Evolutionary conservation across 1,140 invertebrate genomes (phyloP).

Genomic region (Drosophila pectinifera): DNA sequence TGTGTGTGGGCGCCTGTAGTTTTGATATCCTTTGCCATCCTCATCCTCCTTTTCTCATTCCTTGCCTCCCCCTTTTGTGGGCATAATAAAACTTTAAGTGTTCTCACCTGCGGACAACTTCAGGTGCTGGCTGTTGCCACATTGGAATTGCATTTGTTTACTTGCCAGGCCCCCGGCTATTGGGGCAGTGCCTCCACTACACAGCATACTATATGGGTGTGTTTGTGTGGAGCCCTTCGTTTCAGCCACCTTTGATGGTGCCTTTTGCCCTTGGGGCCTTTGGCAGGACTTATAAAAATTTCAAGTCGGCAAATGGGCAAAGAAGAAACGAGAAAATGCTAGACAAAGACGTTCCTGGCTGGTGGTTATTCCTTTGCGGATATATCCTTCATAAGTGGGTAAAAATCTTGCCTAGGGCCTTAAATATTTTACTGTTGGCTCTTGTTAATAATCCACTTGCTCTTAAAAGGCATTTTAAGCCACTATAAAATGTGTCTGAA

Average conservation of each 20-base stretch:
- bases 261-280: conserved; percentile 39
- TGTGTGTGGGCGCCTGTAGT: conserved; percentile 34
- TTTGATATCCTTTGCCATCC: conserved; percentile 37
- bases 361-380: conserved; percentile 33
- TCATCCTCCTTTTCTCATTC: neutral
- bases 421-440: neutral
- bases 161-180: conserved; percentile 62
- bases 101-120: conserved; percentile 64
- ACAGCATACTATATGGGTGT: neutral
- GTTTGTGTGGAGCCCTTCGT: conserved; percentile 10
- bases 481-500: neutral
- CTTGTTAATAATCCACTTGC: neutral
- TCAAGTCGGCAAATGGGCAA: conserved; percentile 44
- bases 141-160: conserved; percentile 68
- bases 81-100: conserved; percentile 77
- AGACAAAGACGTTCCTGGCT: conserved; percentile 35
- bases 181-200: conserved; percentile 32
- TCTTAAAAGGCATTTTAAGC: neutral
- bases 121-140: conserved; percentile 37
- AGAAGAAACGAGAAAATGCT: conserved; percentile 22
- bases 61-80: conserved; percentile 27
- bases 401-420: conserved; percentile 4
- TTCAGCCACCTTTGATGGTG: conserved; percentile 47
- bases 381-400: neutral
- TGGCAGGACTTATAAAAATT: conserved; percentile 70